phyloP scores from a whole-genome alignment of 2,888 invertebrate genomes.

The Pristionchus exspectatus region DNA sequence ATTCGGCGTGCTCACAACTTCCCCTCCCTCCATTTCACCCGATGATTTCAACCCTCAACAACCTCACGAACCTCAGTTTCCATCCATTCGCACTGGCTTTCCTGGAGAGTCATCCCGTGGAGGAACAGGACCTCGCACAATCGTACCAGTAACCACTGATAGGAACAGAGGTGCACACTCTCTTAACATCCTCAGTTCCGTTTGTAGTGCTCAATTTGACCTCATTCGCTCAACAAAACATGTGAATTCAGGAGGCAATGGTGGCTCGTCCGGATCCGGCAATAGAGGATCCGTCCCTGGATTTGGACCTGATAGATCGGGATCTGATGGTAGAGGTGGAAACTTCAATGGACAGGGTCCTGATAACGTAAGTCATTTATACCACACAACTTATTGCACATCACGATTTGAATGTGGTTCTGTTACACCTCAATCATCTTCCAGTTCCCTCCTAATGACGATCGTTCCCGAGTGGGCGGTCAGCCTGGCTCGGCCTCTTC shows the following conservation, averaged over 20 bases:
- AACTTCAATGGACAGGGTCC: neutral
- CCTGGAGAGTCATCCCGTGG: neutral
- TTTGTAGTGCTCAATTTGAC: neutral
- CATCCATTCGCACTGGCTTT: slow-evolving; percentile 1
- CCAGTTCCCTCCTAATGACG: neutral
- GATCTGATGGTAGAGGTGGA: slow-evolving; percentile 34
- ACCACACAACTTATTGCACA: neutral
- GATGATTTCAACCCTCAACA: neutral
- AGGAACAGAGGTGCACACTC: slow-evolving; percentile 18
- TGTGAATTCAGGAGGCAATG: neutral
- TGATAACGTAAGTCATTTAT: neutral
- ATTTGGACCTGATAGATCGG: neutral
- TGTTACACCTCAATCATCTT: neutral
- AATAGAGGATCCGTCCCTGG: neutral
- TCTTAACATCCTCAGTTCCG: neutral
- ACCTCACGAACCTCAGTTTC: neutral
- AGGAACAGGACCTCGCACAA: neutral
- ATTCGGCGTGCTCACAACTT: neutral
- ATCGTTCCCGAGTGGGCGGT: neutral
- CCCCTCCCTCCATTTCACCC: neutral
- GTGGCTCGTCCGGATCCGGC: neutral
- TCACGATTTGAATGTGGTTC: neutral
- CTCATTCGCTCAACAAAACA: neutral
- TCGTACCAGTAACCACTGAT: slow-evolving; percentile 12
- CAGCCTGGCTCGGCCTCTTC: neutral